Percentiles rank a stretch among this genome's conserved stretches.
Conservation (phyloP, 2,797 vertebrate genomes). For the Darevskia mixta region DNA sequence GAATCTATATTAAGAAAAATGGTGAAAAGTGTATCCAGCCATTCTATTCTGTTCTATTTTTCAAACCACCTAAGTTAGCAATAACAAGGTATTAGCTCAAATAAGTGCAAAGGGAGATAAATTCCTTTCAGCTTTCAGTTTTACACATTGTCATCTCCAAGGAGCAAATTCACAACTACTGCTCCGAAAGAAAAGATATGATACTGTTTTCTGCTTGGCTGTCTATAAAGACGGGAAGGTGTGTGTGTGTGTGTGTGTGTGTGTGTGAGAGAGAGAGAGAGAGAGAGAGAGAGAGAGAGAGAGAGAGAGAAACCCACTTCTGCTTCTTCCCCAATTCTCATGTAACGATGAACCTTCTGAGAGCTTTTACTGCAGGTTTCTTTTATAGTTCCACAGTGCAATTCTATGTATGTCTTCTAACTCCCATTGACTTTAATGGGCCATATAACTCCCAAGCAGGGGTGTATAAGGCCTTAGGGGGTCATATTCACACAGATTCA, state of each 20-base stretch:
- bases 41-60: slow-evolving; percentile 18
- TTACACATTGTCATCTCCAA: slow-evolving; percentile 13
- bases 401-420: neutral
- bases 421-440: neutral
- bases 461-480: neutral
- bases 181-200: neutral
- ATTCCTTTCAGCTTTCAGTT: slow-evolving; percentile 19
- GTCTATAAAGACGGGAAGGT: neutral
- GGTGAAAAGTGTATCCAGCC: neutral
- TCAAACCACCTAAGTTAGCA: neutral
- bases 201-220: neutral
- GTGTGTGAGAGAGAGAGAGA: too few species aligned
- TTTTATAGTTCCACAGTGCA: neutral
- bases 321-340: neutral
- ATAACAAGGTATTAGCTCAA: slow-evolving; percentile 10
- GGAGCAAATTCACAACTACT: neutral
- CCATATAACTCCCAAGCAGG: neutral
- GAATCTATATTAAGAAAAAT: slow-evolving; percentile 20
- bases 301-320: neutral
- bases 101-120: slow-evolving; percentile 6
- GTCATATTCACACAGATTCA: neutral
- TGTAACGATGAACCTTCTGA: neutral
- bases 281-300: too few species aligned
- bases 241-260: too few species aligned
- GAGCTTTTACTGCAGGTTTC: neutral